Base-by-base conservation (phyloP, 2,888 invertebrate species). In the Tetanocera ferruginea region DNA sequence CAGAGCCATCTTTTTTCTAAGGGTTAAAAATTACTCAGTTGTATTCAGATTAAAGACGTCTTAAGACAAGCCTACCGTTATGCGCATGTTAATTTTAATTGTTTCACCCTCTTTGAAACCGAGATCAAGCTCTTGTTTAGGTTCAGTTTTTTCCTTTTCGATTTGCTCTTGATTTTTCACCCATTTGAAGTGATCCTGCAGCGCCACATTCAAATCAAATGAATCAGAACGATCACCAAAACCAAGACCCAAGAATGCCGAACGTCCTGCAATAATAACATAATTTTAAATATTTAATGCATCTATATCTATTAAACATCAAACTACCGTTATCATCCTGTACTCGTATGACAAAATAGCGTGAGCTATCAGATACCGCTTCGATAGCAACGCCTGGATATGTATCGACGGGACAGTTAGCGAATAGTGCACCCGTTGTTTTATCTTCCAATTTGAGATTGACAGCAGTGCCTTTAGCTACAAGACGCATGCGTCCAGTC, bases 61-160 rank as follows among this genome's bases (percentile, higher is more conserved):
- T 19, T 17, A 89, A 79, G 28, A 9, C 81, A 82, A 37, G 86
- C 91, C 90, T 91, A 97, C 97, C 81, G 97, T 96, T 82, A 97
- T 97, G 91, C 97, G 96, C 95, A 99, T 97, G 88, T 98, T 99
- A 80, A 99, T 98, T 91, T 98, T 99, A 83, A 99, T 99, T 1
- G 99, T 99, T 91, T 99, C 98, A 25, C 99, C 99, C 87, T 99
- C 99, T 88, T 99, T 99, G 89, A 99, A 99, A 70, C 98, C 96
- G 76, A 99, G 92, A 91, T 99, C 98, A 60, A 99, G 91, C 84
- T 97, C 95, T 84, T 93, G 94, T 79, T 93, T 93, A 11, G 95
- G 94, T 77, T 93, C 93, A 85, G 93, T 93, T 85, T 94, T 94
- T 88, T 96, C 96, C 86, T 95, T 95, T 85, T 93, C 94, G 81